These are phyloP conservation scores for Gymnobelideus leadbeateri DNA, from an alignment of 2,113 vertebrate genomes.

Conservation along the genomic window DNA sequence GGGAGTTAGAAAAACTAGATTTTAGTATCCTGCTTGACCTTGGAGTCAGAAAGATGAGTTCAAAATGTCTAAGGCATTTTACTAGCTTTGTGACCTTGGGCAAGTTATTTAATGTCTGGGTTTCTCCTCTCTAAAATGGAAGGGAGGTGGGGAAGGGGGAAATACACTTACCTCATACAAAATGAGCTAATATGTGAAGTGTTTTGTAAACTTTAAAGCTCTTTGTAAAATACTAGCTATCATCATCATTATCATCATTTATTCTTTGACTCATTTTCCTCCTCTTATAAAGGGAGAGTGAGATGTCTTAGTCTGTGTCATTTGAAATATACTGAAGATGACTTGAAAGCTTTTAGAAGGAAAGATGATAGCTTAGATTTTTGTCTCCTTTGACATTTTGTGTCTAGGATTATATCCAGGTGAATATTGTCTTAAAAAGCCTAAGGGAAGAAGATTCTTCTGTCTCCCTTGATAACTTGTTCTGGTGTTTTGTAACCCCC, in stretches of 20 bases:
- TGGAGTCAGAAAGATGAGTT: neutral
- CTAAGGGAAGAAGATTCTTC: neutral
- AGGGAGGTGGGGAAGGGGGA: no score
- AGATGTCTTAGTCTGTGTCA: neutral
- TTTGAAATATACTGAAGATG: neutral
- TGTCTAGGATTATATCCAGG: neutral
- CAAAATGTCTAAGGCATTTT: neutral
- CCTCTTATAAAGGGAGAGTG: slow-evolving; percentile 7
- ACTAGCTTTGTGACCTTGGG: neutral
- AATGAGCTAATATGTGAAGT: neutral
- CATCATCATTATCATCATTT: neutral
- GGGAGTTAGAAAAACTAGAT: neutral
- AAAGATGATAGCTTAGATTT: neutral
- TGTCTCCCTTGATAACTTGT: slow-evolving; percentile 1
- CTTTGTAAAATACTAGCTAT: neutral
- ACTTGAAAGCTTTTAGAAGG: slow-evolving; percentile 13
- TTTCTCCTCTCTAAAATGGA: neutral
- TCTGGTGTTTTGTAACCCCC: neutral
- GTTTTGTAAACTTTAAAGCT: neutral
- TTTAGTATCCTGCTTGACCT: neutral
- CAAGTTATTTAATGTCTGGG: neutral
- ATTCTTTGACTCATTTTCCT: slow-evolving; percentile 25
- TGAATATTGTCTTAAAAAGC: neutral
- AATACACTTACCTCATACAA: neutral
- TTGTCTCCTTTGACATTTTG: neutral